Conservation (phyloP, 2,113 vertebrate genomes). For the Chloebia gouldiae region DNA sequence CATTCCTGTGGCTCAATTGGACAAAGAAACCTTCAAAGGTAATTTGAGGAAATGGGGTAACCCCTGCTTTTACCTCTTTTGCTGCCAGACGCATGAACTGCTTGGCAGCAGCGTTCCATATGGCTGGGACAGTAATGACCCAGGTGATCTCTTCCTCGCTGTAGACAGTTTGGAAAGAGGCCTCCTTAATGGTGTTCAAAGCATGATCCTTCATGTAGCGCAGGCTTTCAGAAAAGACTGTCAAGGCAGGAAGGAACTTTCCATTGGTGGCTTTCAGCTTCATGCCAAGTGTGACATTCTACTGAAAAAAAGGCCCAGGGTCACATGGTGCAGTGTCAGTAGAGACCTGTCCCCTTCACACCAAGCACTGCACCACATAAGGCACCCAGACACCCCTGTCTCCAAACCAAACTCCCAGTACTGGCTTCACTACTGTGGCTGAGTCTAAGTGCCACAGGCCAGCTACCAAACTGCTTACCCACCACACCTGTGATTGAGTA, state of each 20-base stretch:
- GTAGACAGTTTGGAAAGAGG: background rate
- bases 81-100: conserved; percentile 67
- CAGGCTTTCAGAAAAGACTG: background rate
- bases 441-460: background rate
- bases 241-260: background rate
- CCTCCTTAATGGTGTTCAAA: conserved; percentile 13
- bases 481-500: background rate
- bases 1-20: background rate
- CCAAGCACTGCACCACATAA: background rate
- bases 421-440: background rate
- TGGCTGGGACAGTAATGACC: conserved; percentile 62
- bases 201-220: conserved; percentile 15
- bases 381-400: background rate
- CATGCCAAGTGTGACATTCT: background rate
- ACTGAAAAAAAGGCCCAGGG: background rate
- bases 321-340: background rate
- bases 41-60: background rate
- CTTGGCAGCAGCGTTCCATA: conserved; percentile 52
- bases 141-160: conserved; percentile 44
- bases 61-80: background rate
- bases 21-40: background rate
- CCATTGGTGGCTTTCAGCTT: conserved; percentile 21
- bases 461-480: background rate
- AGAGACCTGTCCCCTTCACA: background rate
- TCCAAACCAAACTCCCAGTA: background rate